Evolutionary conservation across 2,888 invertebrate species (phyloP), one percentile per base, ranked within the genome.

Genomic region (Leucophenga montana): DNA sequence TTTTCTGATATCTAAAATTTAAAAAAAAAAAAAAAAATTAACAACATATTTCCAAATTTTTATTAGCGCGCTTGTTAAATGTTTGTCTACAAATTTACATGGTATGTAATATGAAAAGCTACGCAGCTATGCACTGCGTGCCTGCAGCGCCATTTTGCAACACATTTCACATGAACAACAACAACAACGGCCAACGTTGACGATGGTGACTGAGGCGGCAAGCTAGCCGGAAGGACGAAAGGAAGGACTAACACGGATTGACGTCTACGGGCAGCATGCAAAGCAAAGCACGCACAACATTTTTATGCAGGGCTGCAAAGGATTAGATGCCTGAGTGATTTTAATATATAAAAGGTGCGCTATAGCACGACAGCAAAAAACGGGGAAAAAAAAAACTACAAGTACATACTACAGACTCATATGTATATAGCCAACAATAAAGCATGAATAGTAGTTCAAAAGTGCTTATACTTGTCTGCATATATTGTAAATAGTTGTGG

Each of bases 311-410:
- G n/a, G 31, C 57, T 57, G 31, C 31, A 27, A 31, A n/a, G 61
- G 61, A 39, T 61, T 61, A 61, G 44, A 64, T 64, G 62, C 62
- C 27, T 64, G 33, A 64, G 62, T 64, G 62, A 64, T 64, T 64
- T 64, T 46, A 64, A 64, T 64, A 48, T 48, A 64, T 48, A 64
- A 64, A 64, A 64, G 62, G 33, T 46, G 62, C 48, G 27, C 27
- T 27, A 27, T 27, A 4, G 3, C 2, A 27, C 27, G 46, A 46
- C 46, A n/a, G 13, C 3, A 46, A 46, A 14, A 13, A 13, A 6
- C n/a, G n/a, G n/a, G n/a, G n/a, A n/a, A n/a, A n/a, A n/a, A n/a
- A n/a, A n/a, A n/a, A n/a, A n/a, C n/a, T n/a, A n/a, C n/a, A n/a
- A n/a, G n/a, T 48, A 16, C 48, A 48, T 13, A 50, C 50, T 27